Evolutionary conservation across 1,140 invertebrate species (phyloP).

Genomic region (Platorchestia sp.): DNA sequence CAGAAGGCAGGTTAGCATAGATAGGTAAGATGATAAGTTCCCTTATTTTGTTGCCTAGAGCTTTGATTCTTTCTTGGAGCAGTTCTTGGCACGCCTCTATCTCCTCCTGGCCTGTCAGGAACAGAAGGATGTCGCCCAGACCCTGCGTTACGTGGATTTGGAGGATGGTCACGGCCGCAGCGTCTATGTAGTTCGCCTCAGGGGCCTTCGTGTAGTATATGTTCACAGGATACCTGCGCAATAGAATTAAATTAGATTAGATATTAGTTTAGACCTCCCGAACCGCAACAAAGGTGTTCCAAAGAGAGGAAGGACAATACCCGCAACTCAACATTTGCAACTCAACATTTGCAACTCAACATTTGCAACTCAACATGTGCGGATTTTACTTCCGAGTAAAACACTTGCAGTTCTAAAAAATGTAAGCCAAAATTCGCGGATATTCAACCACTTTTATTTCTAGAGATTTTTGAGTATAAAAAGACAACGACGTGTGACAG

Average conservation of each 20-base stretch:
- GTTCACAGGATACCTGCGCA: conserved; percentile 81
- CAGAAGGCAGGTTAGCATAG: conserved; percentile 98
- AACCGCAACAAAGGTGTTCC: too few relatives aligned
- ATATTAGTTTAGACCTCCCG: too few relatives aligned
- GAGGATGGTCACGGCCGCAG: conserved; percentile 94
- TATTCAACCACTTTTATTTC: too few relatives aligned
- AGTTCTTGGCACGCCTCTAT: conserved; percentile 97
- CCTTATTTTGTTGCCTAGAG: conserved; percentile 91
- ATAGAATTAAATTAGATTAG: conserved; percentile 67
- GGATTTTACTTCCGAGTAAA: too few relatives aligned
- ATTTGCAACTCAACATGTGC: too few relatives aligned
- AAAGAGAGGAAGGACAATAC: too few relatives aligned
- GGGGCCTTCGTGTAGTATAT: conserved; percentile 99
- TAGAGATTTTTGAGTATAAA: too few relatives aligned
- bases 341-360: too few relatives aligned
- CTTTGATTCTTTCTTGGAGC: conserved; percentile 88
- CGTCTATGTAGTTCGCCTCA: conserved; percentile 98
- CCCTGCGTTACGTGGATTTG: conserved; percentile 99
- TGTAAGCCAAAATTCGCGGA: too few relatives aligned
- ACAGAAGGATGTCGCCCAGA: conserved; percentile 95
- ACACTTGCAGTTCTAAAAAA: too few relatives aligned
- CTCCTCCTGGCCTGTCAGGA: conserved; percentile 94
- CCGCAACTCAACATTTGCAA: too few relatives aligned
- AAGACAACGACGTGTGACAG: too few relatives aligned
- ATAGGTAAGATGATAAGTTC: conserved; percentile 96